Conservation (phyloP, 1,140 invertebrate species). For the Amyelois transitella region DNA sequence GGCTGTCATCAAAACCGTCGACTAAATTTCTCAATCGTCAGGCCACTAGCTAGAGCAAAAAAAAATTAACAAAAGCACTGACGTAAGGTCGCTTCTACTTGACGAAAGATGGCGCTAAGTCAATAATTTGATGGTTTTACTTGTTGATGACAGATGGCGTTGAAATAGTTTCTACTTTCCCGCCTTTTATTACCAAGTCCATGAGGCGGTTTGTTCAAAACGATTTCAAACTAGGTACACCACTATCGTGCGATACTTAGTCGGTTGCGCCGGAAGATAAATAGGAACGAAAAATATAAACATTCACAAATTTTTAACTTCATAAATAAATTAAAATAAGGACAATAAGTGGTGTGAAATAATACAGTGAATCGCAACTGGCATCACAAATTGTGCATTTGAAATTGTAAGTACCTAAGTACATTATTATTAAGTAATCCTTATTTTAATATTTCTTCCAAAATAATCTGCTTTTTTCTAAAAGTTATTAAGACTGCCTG, state of each 20-base stretch:
- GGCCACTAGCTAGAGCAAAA: no score
- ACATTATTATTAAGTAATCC: not conserved
- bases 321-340: not conserved
- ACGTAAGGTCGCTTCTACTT: no score
- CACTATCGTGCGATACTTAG: conserved; percentile 59
- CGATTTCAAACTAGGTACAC: conserved; percentile 56
- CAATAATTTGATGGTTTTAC: not conserved
- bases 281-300: not conserved
- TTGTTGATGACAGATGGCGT: conserved; percentile 29
- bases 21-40: no score
- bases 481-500: no score
- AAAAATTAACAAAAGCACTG: no score
- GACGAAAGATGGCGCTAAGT: conserved; percentile 32
- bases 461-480: no score
- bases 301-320: not conserved
- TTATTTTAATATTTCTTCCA: no score
- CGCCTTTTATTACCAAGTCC: conserved; percentile 20
- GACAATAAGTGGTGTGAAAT: conserved; percentile 1
- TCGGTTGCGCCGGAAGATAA: conserved; percentile 19
- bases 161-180: conserved; percentile 15
- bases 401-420: not conserved
- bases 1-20: no score
- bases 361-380: not conserved
- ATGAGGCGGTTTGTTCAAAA: conserved; percentile 55
- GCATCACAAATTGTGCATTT: not conserved